Evolutionary conservation across 2,888 invertebrate genomes (phyloP).

Genomic region (Cremastinae sp.): DNA sequence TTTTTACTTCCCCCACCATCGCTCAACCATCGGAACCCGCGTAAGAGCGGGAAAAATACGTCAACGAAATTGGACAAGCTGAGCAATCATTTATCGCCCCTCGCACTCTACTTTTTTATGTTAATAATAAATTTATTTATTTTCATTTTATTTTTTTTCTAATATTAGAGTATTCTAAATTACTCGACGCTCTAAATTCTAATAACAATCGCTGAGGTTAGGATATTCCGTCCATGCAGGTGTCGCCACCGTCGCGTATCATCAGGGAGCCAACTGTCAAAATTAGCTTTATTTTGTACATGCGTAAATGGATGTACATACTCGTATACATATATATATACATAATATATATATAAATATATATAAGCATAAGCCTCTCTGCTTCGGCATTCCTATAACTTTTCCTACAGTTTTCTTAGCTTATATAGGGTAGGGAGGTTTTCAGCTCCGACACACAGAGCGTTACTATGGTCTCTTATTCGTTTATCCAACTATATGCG

Average conservation of each 20-base stretch:
- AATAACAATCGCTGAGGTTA: conserved; percentile 66
- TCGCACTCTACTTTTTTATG: background rate
- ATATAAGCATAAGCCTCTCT: background rate
- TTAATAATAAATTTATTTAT: background rate
- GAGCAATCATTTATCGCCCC: background rate
- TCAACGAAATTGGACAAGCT: conserved; percentile 1
- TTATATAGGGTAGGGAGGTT: no score
- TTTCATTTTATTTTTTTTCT: background rate
- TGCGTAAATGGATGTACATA: conserved; percentile 9
- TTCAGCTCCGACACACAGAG: no score
- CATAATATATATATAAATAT: background rate
- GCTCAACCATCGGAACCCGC: conserved; percentile 65
- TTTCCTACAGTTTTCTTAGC: no score
- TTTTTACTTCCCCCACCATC: conserved; percentile 77
- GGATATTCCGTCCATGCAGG: conserved; percentile 63
- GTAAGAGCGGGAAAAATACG: conserved; percentile 74
- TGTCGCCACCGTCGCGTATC: conserved; percentile 62
- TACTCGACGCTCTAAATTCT: background rate
- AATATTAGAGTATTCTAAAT: background rate
- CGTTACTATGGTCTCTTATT: no score
- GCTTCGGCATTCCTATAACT: no score
- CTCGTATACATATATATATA: background rate
- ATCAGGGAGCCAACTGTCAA: conserved; percentile 56
- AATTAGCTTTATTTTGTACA: conserved; percentile 38
- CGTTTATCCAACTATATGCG: no score